These are phyloP conservation scores for Hypanus sabinus DNA, from an alignment of 2,113 vertebrate genomes.

Conservation along the genomic window DNA sequence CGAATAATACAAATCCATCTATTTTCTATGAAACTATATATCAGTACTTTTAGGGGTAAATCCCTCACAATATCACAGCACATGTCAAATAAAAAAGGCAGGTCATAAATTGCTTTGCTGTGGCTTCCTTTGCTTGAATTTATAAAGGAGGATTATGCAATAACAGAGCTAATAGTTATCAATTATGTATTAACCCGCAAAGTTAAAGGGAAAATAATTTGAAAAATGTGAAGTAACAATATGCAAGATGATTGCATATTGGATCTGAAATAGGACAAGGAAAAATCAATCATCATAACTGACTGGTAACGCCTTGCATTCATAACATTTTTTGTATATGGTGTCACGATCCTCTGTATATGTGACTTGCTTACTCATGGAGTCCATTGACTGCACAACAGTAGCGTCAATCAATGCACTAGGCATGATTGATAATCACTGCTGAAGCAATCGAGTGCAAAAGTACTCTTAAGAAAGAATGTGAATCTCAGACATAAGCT, in stretches of 20 bases:
- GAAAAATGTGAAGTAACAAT: neutral
- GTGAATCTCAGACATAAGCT: no score
- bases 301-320: no score
- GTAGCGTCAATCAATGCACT: no score
- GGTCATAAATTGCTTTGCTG: neutral
- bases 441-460: no score
- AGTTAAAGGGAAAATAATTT: neutral
- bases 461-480: no score
- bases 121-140: neutral
- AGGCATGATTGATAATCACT: no score
- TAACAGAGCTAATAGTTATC: neutral
- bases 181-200: neutral
- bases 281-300: no score
- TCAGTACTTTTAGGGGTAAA: neutral
- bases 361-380: no score
- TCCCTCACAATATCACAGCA: neutral
- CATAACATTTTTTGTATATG: no score
- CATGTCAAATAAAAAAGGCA: neutral
- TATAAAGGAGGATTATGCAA: neutral
- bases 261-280: neutral
- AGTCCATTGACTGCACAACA: no score
- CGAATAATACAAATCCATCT: neutral
- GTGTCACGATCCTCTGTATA: no score
- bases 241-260: neutral
- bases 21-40: neutral